A percentile compares a stretch with the other conserved stretches of the same genome.
phyloP scores from a whole-genome alignment of 2,113 vertebrate genomes.

The Paracanthobrama guichenoti region DNA sequence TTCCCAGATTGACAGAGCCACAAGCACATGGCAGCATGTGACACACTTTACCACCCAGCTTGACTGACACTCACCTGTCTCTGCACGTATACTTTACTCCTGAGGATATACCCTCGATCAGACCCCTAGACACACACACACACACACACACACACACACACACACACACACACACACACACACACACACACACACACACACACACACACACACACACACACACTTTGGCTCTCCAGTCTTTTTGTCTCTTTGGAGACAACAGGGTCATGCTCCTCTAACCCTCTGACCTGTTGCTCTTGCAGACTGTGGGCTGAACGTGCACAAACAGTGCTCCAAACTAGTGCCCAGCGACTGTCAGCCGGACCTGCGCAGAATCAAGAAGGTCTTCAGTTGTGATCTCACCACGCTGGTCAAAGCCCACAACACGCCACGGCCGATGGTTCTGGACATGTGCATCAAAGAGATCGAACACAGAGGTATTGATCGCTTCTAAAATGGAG shows the following conservation, averaged over 20 bases:
- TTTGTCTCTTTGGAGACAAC: conserved; percentile 1
- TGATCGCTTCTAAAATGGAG: neutral
- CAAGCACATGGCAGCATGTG: neutral
- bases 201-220: neutral
- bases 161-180: neutral
- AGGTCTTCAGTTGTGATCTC: conserved; percentile 96
- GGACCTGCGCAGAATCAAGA: conserved; percentile 94
- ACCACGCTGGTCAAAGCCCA: conserved; percentile 97
- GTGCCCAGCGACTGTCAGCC: conserved; percentile 97
- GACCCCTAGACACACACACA: neutral
- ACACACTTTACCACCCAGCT: neutral
- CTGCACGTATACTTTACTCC: neutral
- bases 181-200: neutral
- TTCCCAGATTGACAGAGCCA: neutral
- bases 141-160: neutral
- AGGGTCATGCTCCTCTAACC: conserved; percentile 13
- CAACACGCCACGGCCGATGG: conserved; percentile 91
- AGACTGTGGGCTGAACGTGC: conserved; percentile 97
- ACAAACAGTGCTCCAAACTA: conserved; percentile 97
- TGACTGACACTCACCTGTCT: conserved; percentile 16
- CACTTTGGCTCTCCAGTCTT: neutral
- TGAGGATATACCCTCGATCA: neutral
- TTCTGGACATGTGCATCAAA: conserved; percentile 94
- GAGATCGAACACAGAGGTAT: conserved; percentile 96
- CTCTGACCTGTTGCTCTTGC: conserved; percentile 46